phyloP scores from a whole-genome alignment of 2,797 vertebrate species.

The Eidolon dupreanum region DNA sequence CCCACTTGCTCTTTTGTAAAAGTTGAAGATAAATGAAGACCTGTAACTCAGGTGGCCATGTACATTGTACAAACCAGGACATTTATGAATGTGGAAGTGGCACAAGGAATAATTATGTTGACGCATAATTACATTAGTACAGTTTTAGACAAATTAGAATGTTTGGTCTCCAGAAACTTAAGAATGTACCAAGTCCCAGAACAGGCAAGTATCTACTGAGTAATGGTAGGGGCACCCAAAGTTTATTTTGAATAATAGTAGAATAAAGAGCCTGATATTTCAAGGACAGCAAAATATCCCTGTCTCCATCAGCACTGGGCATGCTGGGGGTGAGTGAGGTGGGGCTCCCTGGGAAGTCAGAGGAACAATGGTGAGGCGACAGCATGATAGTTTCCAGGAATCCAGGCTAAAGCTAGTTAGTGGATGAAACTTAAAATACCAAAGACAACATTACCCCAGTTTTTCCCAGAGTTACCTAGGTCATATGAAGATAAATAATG shows the following conservation, averaged over 20 bases:
- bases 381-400: background rate
- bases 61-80: background rate
- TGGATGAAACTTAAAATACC: background rate
- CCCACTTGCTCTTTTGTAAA: background rate
- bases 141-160: background rate
- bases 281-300: background rate
- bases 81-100: background rate
- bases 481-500: background rate
- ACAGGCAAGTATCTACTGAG: background rate
- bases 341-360: background rate
- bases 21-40: background rate
- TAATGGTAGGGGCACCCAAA: background rate
- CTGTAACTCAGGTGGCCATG: background rate
- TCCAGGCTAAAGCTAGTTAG: background rate
- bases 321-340: accelerated
- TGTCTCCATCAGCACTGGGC: background rate
- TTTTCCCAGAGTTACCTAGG: background rate
- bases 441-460: background rate
- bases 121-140: no score
- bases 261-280: background rate
- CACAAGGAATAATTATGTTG: background rate
- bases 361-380: background rate
- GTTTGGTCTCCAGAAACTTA: background rate
- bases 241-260: background rate
- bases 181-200: background rate